Evolutionary conservation across 2,113 vertebrate genomes (phyloP), one percentile per base, ranked within the genome.

Genomic region (Cranoglanis bouderius): DNA sequence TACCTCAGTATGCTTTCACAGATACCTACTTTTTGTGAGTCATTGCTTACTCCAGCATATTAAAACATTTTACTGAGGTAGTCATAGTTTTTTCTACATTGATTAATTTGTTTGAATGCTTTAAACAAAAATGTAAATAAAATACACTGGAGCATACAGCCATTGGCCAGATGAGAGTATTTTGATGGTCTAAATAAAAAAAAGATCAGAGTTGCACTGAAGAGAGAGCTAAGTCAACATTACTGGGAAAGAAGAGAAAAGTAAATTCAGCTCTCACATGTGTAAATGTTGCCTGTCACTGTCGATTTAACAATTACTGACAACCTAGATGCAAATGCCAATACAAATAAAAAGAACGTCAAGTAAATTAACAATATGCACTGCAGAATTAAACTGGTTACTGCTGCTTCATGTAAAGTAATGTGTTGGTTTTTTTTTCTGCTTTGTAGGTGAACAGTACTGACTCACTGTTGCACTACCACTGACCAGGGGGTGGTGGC

Each of bases 141-240:
- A 81, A 32, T 53, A 6, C 6, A 53, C 14, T 0, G 14, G 16
- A 32, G 29, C 14, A 53, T 53, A 13, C 49, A 32, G 5, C n/a
- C 46, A 51, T 29, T 43, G 24, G 75, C 24, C 4, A 40, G 8
- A 40, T 46, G 74, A 46, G 12, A 78, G 26, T 46, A 49, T 78
- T 78, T 16, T 78, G 24, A 49, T n/a, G 9, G 72, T 49, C 24
- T 29, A 49, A 26, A 49, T 78, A n/a, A 78, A n/a, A 21, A 75
- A 12, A 14, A 77, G 40, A 75, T 43, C 19, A 43, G 40, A 26
- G 40, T 46, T 38, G 51, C 61, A 61, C 46, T 85, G 53, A 84
- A 80, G 46, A 46, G 12, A 49, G 26, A 19, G 38, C 82, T 82
- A 89, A 91, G 82, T 87, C 65, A 85, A 55, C 63, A 85, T 35